Conservation (phyloP, 2,888 invertebrate species). For the Chromoteleia sp. region DNA sequence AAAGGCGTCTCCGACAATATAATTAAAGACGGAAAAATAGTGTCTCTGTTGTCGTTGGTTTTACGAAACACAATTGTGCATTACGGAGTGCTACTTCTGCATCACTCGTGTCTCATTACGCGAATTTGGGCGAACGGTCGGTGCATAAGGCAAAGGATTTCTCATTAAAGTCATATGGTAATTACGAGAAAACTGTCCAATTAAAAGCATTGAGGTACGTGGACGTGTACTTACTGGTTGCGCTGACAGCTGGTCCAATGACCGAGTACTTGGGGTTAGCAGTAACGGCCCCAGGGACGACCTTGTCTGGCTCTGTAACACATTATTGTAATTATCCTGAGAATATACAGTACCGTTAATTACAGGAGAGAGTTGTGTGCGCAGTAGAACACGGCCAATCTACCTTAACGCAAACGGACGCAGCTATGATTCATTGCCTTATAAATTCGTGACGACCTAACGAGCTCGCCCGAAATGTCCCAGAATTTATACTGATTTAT, state of each 20-base stretch:
- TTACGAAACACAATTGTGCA: constrained; percentile 16
- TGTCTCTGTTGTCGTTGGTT: not conserved
- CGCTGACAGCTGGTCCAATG: constrained; percentile 90
- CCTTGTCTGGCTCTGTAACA: constrained; percentile 84
- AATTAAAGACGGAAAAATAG: constrained; percentile 3
- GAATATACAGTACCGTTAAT: constrained; percentile 82
- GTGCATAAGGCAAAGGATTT: constrained; percentile 43
- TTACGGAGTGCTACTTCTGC: constrained; percentile 19
- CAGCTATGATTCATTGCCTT: constrained; percentile 80
- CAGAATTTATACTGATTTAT: constrained; percentile 65
- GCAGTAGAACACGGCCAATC: constrained; percentile 81
- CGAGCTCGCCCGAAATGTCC: constrained; percentile 56
- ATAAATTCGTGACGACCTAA: constrained; percentile 76
- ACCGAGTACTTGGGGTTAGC: constrained; percentile 85
- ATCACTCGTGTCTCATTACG: constrained; percentile 43
- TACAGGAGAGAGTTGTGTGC: constrained; percentile 72
- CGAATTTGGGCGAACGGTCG: constrained; percentile 20
- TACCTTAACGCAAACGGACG: constrained; percentile 80
- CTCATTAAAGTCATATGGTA: constrained; percentile 55
- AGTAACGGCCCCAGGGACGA: constrained; percentile 83
- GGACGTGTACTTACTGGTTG: constrained; percentile 88
- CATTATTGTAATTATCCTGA: constrained; percentile 84
- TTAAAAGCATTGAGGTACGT: constrained; percentile 50
- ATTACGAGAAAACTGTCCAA: constrained; percentile 63
- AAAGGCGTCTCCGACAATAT: not conserved